Percentiles rank a stretch among this genome's conserved stretches.
Evolutionary conservation across 2,888 invertebrate species (phyloP).

Genomic region (Conchocele bisecta): DNA sequence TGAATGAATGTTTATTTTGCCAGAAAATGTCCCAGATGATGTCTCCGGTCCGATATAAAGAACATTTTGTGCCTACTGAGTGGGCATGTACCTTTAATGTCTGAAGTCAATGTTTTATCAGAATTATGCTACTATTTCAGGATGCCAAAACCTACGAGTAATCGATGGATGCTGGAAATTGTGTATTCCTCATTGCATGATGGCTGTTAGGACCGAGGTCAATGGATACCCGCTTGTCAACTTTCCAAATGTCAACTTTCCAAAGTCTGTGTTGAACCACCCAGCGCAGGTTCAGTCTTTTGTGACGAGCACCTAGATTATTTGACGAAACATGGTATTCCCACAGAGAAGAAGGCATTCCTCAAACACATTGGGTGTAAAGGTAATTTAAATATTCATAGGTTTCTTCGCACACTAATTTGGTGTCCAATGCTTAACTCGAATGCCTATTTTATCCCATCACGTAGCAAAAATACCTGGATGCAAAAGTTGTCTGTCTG

Average conservation of each 20-base stretch:
- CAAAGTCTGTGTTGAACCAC: constrained; percentile 1
- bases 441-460: no score
- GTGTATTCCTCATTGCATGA: constrained; percentile 18
- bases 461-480: no score
- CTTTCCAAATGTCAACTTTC: constrained; percentile 22
- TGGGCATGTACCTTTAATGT: neutral
- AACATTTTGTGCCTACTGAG: neutral
- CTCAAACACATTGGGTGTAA: constrained; percentile 13
- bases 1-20: no score
- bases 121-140: neutral
- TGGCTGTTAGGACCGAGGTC: constrained; percentile 12
- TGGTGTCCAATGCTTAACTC: no score
- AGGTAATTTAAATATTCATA: no score
- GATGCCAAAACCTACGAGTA: constrained; percentile 17
- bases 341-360: constrained; percentile 12
- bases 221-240: constrained; percentile 14
- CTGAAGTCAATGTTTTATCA: neutral
- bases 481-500: no score
- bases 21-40: no score
- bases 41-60: no score
- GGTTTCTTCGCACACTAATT: no score
- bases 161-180: constrained; percentile 27
- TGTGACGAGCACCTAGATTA: constrained; percentile 12
- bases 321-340: neutral
- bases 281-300: constrained; percentile 18